These are phyloP conservation scores for Philopotamus ludificatus DNA, from an alignment of 1,140 invertebrate genomes.

Conservation along the genomic window DNA sequence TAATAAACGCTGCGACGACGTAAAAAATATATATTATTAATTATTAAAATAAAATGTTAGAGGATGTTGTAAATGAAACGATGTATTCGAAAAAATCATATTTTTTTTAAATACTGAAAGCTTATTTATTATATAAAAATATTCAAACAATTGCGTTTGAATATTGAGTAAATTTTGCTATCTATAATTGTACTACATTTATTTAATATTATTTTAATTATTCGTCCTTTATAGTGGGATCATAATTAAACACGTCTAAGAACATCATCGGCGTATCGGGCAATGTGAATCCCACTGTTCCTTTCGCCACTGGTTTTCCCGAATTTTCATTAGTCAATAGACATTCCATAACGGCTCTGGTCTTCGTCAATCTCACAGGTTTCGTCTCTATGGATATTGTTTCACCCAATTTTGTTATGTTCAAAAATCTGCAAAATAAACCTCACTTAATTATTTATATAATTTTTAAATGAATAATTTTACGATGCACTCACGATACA, in stretches of 20 bases:
- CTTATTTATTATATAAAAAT: too few relatives aligned
- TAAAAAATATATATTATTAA: background rate
- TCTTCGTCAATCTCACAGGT: constrained; percentile 1
- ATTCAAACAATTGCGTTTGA: too few relatives aligned
- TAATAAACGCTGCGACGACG: background rate
- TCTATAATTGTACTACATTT: too few relatives aligned
- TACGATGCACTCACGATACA: constrained; percentile 1
- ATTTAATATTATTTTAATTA: background rate
- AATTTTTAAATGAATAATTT: background rate
- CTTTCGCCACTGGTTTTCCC: constrained; percentile 5
- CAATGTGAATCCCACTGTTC: constrained; percentile 7
- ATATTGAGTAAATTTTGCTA: too few relatives aligned
- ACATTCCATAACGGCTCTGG: constrained; percentile 22
- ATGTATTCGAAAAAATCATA: too few relatives aligned
- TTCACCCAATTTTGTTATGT: constrained; percentile 5
- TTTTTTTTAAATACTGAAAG: too few relatives aligned
- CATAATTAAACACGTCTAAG: background rate
- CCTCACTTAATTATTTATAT: background rate
- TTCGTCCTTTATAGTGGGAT: constrained; percentile 14
- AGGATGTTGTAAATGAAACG: too few relatives aligned
- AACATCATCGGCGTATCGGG: background rate
- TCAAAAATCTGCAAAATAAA: constrained; percentile 14
- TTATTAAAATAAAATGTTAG: background rate
- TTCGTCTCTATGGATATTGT: constrained; percentile 1
- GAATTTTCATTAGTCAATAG: background rate